Evolutionary conservation across 1,140 invertebrate species (phyloP).

Genomic region (Saccostrea cuccullata): DNA sequence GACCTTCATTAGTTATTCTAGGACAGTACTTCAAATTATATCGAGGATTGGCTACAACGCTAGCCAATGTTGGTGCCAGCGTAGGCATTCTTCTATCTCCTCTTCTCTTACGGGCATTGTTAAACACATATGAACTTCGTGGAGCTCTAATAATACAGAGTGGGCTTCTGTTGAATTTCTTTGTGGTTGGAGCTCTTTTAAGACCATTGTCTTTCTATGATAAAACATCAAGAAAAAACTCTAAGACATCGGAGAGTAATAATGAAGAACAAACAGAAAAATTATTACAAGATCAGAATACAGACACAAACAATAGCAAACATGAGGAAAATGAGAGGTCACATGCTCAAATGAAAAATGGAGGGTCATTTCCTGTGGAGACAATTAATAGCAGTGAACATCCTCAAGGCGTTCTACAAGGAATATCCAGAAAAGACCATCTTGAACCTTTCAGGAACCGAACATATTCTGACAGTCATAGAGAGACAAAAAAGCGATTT

Average conservation of each 20-base stretch:
- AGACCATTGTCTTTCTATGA: conserved; percentile 43
- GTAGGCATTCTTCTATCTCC: conserved; percentile 35
- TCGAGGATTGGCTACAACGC: conserved; percentile 43
- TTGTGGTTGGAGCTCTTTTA: conserved; percentile 40
- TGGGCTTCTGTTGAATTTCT: conserved; percentile 44
- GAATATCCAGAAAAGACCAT: neutral
- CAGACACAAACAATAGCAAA: neutral
- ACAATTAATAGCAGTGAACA: neutral
- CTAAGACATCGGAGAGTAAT: neutral
- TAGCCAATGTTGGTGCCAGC: conserved; percentile 46
- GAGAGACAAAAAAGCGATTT: neutral
- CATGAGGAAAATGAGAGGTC: neutral
- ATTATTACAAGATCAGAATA: neutral
- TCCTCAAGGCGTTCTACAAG: too few species aligned
- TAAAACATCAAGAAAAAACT: neutral
- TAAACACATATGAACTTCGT: conserved; percentile 34
- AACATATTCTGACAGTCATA: neutral
- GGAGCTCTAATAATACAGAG: conserved; percentile 46
- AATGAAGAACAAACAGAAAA: neutral
- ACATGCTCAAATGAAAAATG: neutral
- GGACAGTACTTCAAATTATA: conserved; percentile 48
- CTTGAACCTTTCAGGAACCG: neutral
- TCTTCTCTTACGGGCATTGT: conserved; percentile 27
- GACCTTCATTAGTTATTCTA: conserved; percentile 34
- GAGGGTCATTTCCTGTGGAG: neutral